Base-by-base conservation (phyloP, 2,797 vertebrate species). In the Agapornis canus region DNA sequence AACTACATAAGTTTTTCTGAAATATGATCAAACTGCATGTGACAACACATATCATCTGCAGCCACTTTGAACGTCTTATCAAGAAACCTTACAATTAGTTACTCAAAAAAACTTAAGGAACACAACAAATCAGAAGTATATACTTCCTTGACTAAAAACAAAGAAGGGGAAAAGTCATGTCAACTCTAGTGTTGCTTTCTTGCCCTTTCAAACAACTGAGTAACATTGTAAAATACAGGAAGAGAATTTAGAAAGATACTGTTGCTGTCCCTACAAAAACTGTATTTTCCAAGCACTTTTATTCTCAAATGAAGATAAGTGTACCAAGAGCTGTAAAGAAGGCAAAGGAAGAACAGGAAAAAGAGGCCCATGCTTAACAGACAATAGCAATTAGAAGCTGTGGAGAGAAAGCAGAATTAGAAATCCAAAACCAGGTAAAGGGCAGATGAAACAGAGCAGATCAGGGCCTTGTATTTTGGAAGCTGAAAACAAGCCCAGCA, bases 1-100 rank as follows among this genome's bases (percentile, higher is more conserved):
- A 96, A 96, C 52, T 79, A 71, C 77, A 94, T 66, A 81, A n/a
- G 26, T 35, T 95, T 94, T 94, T 85, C 54, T 92, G 43, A 96
- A 96, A 89, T 31, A 42, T 61, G 79, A 93, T 47, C 45, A 79
- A 88, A 93, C 47, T 52, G 93, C 57, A 71, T 18, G 64, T 51
- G 82, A 95, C 63, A 45, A 71, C 13, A 54, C 31, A 61, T 75
- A 52, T 56, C 5, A 91, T 71, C 84, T 48, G 68, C 73, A 92
- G 94, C 61, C 85, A 69, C 60, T 40, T 75, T 3, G 39, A 70
- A 52, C 25, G 17, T 47, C 78, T 78, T 78, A 85, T 13, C 64
- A 75, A 91, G 61, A 84, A 94, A 73, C 57, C 78, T 91, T 87
- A 48, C 69, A 79, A 73, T 71, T 8, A 32, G 32, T 56, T 92